Percentiles rank a stretch among this genome's conserved stretches.
Conservation (phyloP, 2,113 vertebrate genomes). For the Asarcornis scutulata region DNA sequence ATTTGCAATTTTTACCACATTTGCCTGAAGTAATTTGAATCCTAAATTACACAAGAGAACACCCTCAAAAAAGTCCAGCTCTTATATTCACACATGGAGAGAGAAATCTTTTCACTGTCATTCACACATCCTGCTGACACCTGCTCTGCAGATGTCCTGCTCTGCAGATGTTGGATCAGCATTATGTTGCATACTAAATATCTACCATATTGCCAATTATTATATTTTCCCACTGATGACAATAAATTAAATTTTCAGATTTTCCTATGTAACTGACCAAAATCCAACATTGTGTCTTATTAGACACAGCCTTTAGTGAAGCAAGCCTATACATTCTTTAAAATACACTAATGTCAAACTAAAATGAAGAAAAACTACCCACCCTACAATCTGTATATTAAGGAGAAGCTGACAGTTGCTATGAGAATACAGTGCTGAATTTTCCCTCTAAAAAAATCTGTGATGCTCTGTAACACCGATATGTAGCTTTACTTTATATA, state of each 20-base stretch:
- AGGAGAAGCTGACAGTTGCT: neutral
- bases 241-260: neutral
- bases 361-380: neutral
- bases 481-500: neutral
- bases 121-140: neutral
- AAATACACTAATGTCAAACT: neutral
- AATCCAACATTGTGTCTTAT: neutral
- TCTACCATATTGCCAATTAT: fast-evolving
- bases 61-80: neutral
- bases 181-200: neutral
- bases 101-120: neutral
- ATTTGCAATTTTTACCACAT: neutral
- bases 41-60: neutral
- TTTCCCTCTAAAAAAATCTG: neutral
- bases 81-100: neutral
- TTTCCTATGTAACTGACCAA: neutral
- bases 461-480: neutral
- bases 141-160: conserved; percentile 29
- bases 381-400: neutral
- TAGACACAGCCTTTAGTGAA: neutral
- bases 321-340: neutral
- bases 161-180: neutral
- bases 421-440: neutral
- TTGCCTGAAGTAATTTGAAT: neutral
- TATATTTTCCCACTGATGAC: neutral